These are phyloP conservation scores for Seriola aureovittata DNA, from an alignment of 2,113 vertebrate species.

Conservation along the genomic window DNA sequence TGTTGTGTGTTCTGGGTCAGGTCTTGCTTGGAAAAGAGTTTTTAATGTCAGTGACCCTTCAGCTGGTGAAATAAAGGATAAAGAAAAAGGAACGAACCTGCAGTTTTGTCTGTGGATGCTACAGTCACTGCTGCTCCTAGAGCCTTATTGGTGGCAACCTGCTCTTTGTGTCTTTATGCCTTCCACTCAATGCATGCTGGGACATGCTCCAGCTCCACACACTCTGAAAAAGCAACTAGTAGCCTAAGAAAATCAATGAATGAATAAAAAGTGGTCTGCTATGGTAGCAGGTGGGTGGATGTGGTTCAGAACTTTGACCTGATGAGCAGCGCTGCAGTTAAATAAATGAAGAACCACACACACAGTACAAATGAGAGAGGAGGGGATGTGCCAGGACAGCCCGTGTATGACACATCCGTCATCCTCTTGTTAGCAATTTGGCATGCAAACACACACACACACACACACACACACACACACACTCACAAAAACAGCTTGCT, in stretches of 20 bases:
- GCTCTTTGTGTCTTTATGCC: background rate
- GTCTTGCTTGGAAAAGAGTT: background rate
- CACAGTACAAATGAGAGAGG: slow-evolving; percentile 43
- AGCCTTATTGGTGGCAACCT: background rate
- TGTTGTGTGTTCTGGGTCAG: background rate
- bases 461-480: slow-evolving; percentile 37
- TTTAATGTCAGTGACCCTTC: background rate
- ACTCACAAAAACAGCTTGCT: slow-evolving; percentile 77
- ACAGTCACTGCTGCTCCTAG: background rate
- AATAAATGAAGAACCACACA: slow-evolving; percentile 43
- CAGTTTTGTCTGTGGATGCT: background rate
- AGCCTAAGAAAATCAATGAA: slow-evolving; percentile 47
- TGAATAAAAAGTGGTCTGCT: slow-evolving; percentile 12
- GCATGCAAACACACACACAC: slow-evolving; percentile 37
- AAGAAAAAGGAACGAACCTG: background rate
- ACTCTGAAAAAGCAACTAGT: background rate
- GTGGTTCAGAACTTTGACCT: slow-evolving; percentile 48
- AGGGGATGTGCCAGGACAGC: slow-evolving; percentile 36
- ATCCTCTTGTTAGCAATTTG: slow-evolving; percentile 81
- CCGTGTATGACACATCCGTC: slow-evolving; percentile 69
- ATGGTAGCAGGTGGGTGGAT: slow-evolving; percentile 23
- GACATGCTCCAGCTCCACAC: slow-evolving; percentile 11
- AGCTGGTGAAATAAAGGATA: background rate
- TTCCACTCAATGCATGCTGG: slow-evolving; percentile 18
- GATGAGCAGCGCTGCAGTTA: slow-evolving; percentile 13